Percentiles rank a stretch among this genome's conserved stretches.
phyloP scores from a whole-genome alignment of 37 sponge, comb jelly and placozoan genomes.

The Cladorhizidae sp. region DNA sequence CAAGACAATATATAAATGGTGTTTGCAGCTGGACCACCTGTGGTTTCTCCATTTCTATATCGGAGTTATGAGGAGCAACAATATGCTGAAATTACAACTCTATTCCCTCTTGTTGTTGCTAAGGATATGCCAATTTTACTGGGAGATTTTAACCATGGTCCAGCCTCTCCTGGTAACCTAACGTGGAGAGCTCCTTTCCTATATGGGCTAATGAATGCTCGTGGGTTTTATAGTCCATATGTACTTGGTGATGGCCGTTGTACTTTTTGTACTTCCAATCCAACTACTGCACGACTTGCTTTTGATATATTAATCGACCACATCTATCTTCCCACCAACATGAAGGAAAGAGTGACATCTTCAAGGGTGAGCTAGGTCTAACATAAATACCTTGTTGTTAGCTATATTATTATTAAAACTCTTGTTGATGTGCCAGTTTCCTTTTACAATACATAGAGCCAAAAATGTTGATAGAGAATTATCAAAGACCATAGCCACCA shows the following conservation, averaged over 20 bases:
- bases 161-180: constrained; percentile 8
- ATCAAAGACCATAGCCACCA: too few species aligned
- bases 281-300: not conserved
- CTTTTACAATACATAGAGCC: too few species aligned
- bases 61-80: constrained; percentile 20
- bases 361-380: constrained; percentile 10
- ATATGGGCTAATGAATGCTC: constrained; percentile 25
- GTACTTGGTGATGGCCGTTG: constrained; percentile 7
- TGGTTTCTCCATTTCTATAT: constrained; percentile 19
- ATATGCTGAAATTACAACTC: not conserved
- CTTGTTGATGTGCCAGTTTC: too few species aligned
- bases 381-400: too few species aligned
- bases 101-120: not conserved
- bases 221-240: constrained; percentile 25
- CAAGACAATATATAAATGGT: not conserved
- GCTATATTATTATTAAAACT: too few species aligned
- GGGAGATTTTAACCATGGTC: constrained; percentile 37
- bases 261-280: constrained; percentile 7
- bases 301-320: constrained; percentile 4
- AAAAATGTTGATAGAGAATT: too few species aligned
- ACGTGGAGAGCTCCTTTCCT: not conserved
- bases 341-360: not conserved
- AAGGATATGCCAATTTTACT: constrained; percentile 11
- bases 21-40: constrained; percentile 25
- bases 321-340: constrained; percentile 16